phyloP scores from a whole-genome alignment of 2,113 vertebrate genomes.

The Tautogolabrus adspersus region DNA sequence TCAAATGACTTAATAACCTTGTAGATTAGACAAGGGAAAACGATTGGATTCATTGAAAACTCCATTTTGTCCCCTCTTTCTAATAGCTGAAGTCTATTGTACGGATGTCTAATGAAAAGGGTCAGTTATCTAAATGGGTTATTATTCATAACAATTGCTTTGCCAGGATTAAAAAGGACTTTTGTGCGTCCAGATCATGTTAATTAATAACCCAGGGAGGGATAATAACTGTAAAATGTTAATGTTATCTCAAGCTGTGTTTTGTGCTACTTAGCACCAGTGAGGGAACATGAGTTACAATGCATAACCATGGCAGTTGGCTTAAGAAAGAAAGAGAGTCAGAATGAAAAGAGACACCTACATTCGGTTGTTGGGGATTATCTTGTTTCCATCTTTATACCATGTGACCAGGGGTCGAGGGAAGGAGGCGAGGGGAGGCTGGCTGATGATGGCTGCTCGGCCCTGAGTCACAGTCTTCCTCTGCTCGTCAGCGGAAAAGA shows the following conservation, averaged over 20 bases:
- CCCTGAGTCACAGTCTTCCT: constrained; percentile 85
- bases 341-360: constrained; percentile 78
- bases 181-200: constrained; percentile 22
- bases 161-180: constrained; percentile 37
- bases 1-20: constrained; percentile 57
- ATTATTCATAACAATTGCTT: constrained; percentile 60
- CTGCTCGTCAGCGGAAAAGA: constrained; percentile 85
- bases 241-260: constrained; percentile 26
- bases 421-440: constrained; percentile 84
- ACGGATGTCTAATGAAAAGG: constrained; percentile 50
- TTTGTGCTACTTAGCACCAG: constrained; percentile 17
- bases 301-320: background rate
- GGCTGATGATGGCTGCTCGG: constrained; percentile 87
- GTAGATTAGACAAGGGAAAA: constrained; percentile 43
- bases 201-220: constrained; percentile 52
- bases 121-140: constrained; percentile 61
- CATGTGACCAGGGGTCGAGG: constrained; percentile 92
- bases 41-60: constrained; percentile 44
- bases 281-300: background rate
- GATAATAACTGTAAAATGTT: constrained; percentile 44
- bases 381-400: constrained; percentile 96
- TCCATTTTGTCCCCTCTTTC: constrained; percentile 38
- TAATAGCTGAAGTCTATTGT: constrained; percentile 51
- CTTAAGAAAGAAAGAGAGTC: background rate
- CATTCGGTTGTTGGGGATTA: constrained; percentile 92